Conservation (phyloP, 1,140 invertebrate species). For the Neodiprion pinetum region DNA sequence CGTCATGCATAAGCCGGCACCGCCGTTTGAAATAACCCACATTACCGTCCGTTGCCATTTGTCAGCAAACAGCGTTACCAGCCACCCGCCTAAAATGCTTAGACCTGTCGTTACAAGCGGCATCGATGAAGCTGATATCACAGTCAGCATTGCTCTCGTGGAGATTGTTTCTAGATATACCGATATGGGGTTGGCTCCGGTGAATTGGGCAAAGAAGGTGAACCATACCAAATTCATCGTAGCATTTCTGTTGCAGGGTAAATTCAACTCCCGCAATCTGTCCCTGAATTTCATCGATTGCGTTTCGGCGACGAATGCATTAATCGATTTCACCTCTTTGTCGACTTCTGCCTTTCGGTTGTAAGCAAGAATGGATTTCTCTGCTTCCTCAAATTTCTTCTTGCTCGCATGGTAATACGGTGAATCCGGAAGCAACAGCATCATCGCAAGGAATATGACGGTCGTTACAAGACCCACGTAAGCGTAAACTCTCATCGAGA, state of each 20-base stretch:
- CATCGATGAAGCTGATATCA: slow-evolving; percentile 38
- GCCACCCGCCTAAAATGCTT: slow-evolving; percentile 31
- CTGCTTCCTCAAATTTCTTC: slow-evolving; percentile 66
- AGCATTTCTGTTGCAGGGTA: slow-evolving; percentile 16
- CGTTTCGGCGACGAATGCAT: slow-evolving; percentile 36
- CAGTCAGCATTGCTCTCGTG: slow-evolving; percentile 33
- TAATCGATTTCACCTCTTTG: slow-evolving; percentile 38
- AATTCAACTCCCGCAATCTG: slow-evolving; percentile 28
- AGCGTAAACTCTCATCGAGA: slow-evolving; percentile 65
- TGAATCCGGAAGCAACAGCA: slow-evolving; percentile 76
- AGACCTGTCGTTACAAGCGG: slow-evolving; percentile 40
- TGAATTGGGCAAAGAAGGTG: slow-evolving; percentile 33
- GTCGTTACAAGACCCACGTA: slow-evolving; percentile 65
- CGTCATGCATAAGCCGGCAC: background rate
- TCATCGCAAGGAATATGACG: slow-evolving; percentile 65
- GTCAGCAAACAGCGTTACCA: slow-evolving; percentile 37
- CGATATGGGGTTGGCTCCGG: slow-evolving; percentile 40
- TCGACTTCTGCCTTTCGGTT: slow-evolving; percentile 34
- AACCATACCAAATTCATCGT: background rate
- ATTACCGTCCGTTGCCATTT: slow-evolving; percentile 38
- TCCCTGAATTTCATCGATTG: slow-evolving; percentile 12
- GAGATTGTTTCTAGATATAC: slow-evolving; percentile 50
- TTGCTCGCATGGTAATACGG: slow-evolving; percentile 71
- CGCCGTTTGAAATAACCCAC: slow-evolving; percentile 30
- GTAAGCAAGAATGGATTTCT: slow-evolving; percentile 48